Conservation (phyloP, 1,140 invertebrate genomes). For the Ridgeia piscesae region DNA sequence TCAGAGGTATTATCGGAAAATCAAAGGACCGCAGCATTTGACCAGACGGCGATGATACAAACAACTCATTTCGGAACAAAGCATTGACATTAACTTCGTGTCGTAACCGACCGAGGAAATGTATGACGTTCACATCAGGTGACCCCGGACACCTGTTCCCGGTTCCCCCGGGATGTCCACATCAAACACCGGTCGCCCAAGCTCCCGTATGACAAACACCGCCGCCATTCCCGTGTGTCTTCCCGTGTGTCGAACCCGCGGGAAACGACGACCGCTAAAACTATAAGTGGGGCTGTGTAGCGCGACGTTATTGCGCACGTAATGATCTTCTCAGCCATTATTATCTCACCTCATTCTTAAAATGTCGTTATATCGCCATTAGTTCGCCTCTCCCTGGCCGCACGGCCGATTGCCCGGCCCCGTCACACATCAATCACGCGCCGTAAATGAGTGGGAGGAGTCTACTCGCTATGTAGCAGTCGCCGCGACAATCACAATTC, state of each 20-base stretch:
- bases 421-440: background rate
- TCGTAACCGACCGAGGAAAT: background rate
- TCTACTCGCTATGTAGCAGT: background rate
- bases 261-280: background rate
- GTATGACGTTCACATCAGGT: background rate
- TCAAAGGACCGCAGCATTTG: background rate
- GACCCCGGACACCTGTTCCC: background rate
- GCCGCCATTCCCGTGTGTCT: background rate
- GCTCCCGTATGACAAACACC: background rate
- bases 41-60: background rate
- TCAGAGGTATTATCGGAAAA: background rate
- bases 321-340: background rate
- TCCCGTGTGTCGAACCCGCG: background rate
- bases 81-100: background rate
- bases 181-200: background rate
- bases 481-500: background rate
- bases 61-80: background rate
- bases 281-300: background rate
- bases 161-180: background rate
- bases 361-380: slow-evolving; percentile 5
- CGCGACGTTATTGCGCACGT: background rate
- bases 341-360: background rate
- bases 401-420: background rate
- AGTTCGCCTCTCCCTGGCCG: background rate
- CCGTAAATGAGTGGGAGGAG: background rate